These are phyloP conservation scores for Atrichornis clamosus DNA, from an alignment of 2,113 vertebrate genomes.

Conservation along the genomic window DNA sequence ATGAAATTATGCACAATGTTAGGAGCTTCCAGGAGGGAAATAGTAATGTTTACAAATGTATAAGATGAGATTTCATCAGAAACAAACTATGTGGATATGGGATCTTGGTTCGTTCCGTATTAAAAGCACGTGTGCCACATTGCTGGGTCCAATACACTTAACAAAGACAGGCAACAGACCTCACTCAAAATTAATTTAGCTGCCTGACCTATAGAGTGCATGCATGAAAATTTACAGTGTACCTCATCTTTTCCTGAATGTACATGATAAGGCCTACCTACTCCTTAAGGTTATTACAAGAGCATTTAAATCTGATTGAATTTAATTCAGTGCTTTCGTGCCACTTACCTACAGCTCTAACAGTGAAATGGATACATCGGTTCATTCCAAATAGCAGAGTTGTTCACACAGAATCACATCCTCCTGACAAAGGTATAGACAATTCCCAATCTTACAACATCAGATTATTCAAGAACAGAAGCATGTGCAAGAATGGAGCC, in stretches of 20 bases:
- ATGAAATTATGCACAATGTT: not conserved
- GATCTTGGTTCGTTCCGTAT: not conserved
- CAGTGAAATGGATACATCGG: not conserved
- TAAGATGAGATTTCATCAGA: not conserved
- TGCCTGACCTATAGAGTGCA: not conserved
- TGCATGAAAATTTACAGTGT: not conserved
- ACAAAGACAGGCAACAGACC: not conserved
- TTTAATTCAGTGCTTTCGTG: not conserved
- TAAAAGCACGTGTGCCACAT: not conserved
- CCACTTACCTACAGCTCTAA: not conserved
- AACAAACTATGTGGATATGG: not conserved
- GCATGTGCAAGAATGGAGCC: not conserved
- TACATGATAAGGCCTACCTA: not conserved
- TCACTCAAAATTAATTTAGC: not conserved
- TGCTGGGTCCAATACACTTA: not conserved
- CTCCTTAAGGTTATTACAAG: not conserved
- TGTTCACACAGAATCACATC: not conserved
- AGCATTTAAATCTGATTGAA: not conserved
- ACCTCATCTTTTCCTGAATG: not conserved
- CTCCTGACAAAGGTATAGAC: not conserved
- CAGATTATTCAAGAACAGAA: not conserved
- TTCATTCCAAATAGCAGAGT: not conserved
- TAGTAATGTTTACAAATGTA: not conserved
- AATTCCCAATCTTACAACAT: not conserved
- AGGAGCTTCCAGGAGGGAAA: conserved; percentile 15